Evolutionary conservation across 2,888 invertebrate species (phyloP).

Genomic region (Pheosia tremula): DNA sequence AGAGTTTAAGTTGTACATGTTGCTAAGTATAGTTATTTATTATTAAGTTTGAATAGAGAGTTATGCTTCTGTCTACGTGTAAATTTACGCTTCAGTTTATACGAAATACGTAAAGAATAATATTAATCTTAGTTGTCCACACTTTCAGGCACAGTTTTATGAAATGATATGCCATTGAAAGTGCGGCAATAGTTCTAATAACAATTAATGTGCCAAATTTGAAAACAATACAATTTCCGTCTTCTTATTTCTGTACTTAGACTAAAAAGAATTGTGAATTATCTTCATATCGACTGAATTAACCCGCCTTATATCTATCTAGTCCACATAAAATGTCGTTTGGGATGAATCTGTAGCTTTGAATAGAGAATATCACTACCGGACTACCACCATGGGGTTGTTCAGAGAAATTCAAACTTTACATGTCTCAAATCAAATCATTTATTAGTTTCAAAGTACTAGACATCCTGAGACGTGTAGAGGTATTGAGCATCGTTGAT

Average conservation of each 20-base stretch:
- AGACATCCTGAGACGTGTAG: no score
- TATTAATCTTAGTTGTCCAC: conserved; percentile 4
- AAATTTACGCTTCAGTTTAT: conserved; percentile 32
- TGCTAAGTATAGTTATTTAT: conserved; percentile 62
- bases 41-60: conserved; percentile 52
- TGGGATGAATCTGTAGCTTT: conserved; percentile 19
- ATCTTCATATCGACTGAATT: conserved; percentile 45
- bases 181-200: conserved; percentile 7
- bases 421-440: no score
- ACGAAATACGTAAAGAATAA: conserved; percentile 24
- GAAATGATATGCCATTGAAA: conserved; percentile 15
- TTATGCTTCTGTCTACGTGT: conserved; percentile 34
- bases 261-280: conserved; percentile 17
- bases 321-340: conserved; percentile 36
- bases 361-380: no score
- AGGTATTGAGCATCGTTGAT: no score
- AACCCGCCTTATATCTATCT: conserved; percentile 51
- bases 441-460: no score
- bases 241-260: conserved; percentile 27
- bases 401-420: no score
- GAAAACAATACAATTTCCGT: conserved; percentile 30
- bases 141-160: conserved; percentile 9
- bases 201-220: conserved; percentile 51
- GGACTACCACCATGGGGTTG: no score
- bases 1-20: conserved; percentile 49